A percentile compares a stretch with the other conserved stretches of the same genome.
Evolutionary conservation across 2,888 invertebrate species (phyloP).

Genomic region (Mystacides longicornis): DNA sequence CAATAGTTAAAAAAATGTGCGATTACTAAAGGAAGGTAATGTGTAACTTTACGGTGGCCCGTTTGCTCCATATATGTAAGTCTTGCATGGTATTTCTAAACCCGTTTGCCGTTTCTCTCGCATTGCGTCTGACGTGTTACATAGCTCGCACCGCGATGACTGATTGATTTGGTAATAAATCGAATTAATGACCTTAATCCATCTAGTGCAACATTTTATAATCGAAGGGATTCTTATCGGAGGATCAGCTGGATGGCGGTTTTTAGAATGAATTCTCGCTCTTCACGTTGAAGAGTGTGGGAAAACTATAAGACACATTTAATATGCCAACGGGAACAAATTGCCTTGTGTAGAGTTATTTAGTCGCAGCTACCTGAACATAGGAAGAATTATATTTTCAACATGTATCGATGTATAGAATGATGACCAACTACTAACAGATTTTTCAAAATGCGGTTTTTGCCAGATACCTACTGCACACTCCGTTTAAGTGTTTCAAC

Average conservation of each 20-base stretch:
- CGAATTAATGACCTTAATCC: not conserved
- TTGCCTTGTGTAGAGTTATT: not conserved
- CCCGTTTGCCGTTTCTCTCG: too few species aligned
- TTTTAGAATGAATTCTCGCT: not conserved
- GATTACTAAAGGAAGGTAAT: too few species aligned
- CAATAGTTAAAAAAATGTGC: too few species aligned
- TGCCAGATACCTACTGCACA: too few species aligned
- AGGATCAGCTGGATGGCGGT: not conserved
- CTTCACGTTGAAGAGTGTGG: not conserved
- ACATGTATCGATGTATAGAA: not conserved
- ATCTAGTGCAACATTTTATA: not conserved
- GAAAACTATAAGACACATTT: not conserved
- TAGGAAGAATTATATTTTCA: not conserved
- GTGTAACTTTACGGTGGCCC: too few species aligned
- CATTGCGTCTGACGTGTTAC: too few species aligned
- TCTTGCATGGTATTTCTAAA: too few species aligned
- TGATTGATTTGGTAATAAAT: constrained; percentile 1
- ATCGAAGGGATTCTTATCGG: not conserved
- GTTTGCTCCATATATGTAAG: too few species aligned
- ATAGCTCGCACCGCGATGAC: not conserved
- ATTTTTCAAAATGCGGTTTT: too few species aligned
- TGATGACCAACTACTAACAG: too few species aligned
- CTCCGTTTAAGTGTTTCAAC: too few species aligned
- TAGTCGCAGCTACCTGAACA: not conserved
- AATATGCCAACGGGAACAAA: not conserved